Base-by-base conservation (phyloP, 2,113 vertebrate genomes). In the Gallinago undulata region DNA sequence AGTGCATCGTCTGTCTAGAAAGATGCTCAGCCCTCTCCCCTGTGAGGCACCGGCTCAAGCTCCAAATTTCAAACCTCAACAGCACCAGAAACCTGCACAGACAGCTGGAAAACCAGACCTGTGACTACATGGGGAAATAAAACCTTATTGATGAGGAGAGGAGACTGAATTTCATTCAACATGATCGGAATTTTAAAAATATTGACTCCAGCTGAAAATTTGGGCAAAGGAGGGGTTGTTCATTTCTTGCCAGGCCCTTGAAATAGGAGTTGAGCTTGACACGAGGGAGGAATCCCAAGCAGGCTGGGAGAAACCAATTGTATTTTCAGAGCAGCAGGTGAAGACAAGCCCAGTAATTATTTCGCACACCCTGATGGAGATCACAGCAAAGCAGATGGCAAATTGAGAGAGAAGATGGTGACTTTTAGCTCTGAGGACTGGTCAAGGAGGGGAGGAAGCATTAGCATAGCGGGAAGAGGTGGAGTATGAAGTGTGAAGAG, bases 11-110 rank as follows among this genome's bases (percentile, higher is more conserved):
- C 33, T 56, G 16, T 13, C 41, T 41, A 78, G 68, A 63, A 81
- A 48, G 50, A 53, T 4, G 30, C 13, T 77, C 48, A n/a, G 50
- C 30, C 8, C 31, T 80, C 33, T 77, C 35, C 43, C 33, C 30
- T 39, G 41, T 47, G 45, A 84, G 28, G 41, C 0, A 0, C 39
- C 39, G 1, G 3, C 19, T 80, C 56, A 48, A n/a, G 22, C 37
- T 59, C 64, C 13, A 11, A 39, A 81, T 81, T 89, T 77, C 64
- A 87, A 63, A 66, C 22, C 41, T 27, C 12, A 75, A 6, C 17
- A 70, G 51, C 24, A 78, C n/a, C n/a, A 82, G 41, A 78, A 75
- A 64, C 47, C 15, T 2, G 5, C 9, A 66, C 30, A 86, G 41
- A 67, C 25, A 94, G n/a, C n/a, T 72, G 69, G 51, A 84, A 82